phyloP scores from a whole-genome alignment of 2,888 invertebrate genomes.

The Dicyrtoma fusca region DNA sequence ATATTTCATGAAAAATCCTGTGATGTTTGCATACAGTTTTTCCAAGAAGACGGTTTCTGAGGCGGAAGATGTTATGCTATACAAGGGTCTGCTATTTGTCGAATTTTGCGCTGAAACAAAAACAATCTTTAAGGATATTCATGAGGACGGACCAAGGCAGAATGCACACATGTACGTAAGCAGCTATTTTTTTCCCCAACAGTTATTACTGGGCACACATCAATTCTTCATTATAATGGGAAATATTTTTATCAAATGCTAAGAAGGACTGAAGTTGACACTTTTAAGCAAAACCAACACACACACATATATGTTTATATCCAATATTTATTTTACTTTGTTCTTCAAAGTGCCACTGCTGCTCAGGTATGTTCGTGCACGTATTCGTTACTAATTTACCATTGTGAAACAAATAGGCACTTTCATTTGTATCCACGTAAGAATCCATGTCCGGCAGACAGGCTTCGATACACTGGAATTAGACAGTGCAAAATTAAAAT shows the following conservation, averaged over 20 bases:
- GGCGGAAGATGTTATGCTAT: conserved; percentile 14
- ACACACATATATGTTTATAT: too few species aligned
- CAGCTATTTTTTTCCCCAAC: too few species aligned
- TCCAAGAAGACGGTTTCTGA: not conserved
- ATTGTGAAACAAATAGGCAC: not conserved
- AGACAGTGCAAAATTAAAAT: too few species aligned
- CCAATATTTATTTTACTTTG: conserved; percentile 3
- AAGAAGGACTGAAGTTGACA: too few species aligned
- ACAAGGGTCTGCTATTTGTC: not conserved
- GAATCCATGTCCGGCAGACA: not conserved
- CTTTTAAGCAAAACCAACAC: too few species aligned
- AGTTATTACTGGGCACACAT: too few species aligned
- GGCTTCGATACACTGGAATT: conserved; percentile 6
- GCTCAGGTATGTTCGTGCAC: conserved; percentile 11
- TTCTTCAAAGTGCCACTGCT: conserved; percentile 14
- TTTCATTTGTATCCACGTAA: not conserved
- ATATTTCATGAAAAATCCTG: conserved; percentile 42
- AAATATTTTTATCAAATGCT: too few species aligned
- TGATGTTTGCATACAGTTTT: conserved; percentile 28
- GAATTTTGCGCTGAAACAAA: too few species aligned
- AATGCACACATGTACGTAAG: too few species aligned
- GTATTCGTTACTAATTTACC: not conserved
- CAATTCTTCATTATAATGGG: too few species aligned
- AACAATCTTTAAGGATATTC: too few species aligned
- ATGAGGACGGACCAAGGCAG: too few species aligned